Conservation (phyloP, 2,797 vertebrate genomes). For the Malurus leucopterus region DNA sequence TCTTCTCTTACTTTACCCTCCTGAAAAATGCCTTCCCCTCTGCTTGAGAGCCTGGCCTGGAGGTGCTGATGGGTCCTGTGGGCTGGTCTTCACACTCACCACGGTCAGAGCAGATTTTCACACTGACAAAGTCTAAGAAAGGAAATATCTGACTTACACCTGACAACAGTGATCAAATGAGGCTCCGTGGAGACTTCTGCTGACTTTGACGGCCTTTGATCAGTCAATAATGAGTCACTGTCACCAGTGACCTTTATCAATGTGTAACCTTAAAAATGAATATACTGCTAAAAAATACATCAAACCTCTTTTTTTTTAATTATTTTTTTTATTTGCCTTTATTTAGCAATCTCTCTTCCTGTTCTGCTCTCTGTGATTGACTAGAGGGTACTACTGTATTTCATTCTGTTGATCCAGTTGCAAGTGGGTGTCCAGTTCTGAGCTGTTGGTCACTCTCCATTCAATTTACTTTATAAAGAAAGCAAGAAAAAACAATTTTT, state of each 20-base stretch:
- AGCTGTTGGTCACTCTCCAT: not conserved
- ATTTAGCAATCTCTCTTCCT: not conserved
- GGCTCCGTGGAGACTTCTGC: not conserved
- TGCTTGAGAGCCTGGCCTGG: not conserved
- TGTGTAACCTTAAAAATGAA: not conserved
- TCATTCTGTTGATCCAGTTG: not conserved
- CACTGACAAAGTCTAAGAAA: not conserved
- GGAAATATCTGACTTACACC: not conserved
- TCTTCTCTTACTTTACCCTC: not conserved
- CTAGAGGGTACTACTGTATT: not conserved
- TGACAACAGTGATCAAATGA: not conserved
- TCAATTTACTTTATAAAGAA: not conserved
- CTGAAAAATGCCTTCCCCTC: not conserved
- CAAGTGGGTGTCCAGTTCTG: not conserved
- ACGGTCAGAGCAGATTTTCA: not conserved
- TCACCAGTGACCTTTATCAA: not conserved
- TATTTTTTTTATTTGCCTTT: not conserved
- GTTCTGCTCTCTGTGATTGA: rapidly evolving
- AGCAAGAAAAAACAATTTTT: not conserved
- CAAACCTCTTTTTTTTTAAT: not conserved
- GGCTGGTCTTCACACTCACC: not conserved
- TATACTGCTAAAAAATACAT: not conserved
- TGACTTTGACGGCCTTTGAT: not conserved
- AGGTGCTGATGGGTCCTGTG: not conserved
- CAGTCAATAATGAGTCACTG: not conserved